phyloP scores from a whole-genome alignment of 2,797 vertebrate species.

The Acanthurus lineatus region DNA sequence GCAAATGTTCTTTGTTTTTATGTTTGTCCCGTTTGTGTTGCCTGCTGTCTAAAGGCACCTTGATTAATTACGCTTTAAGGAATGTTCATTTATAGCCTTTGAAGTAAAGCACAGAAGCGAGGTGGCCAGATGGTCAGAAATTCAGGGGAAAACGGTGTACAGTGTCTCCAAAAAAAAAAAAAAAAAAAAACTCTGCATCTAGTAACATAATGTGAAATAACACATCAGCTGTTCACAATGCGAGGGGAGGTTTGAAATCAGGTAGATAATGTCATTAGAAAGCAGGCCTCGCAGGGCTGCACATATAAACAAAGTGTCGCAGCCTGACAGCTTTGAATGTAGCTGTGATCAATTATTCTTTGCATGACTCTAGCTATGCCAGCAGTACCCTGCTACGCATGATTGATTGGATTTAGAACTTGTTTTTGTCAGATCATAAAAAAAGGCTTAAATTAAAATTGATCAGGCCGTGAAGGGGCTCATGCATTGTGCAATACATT shows the following conservation, averaged over 20 bases:
- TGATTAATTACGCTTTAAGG: constrained; percentile 45
- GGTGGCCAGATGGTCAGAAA: constrained; percentile 41
- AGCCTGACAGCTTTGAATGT: constrained; percentile 49
- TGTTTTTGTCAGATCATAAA: constrained; percentile 60
- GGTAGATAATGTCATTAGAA: constrained; percentile 53
- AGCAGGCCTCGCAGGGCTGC: constrained; percentile 36
- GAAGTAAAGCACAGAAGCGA: constrained; percentile 51
- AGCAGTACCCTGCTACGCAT: constrained; percentile 53
- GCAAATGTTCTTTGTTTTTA: constrained; percentile 46
- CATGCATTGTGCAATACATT: constrained; percentile 34
- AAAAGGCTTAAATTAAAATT: constrained; percentile 57
- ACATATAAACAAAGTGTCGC: constrained; percentile 40
- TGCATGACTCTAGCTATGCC: constrained; percentile 62
- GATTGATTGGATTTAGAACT: constrained; percentile 67
- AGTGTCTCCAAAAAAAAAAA: not conserved
- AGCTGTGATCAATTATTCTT: constrained; percentile 61
- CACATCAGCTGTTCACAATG: constrained; percentile 19
- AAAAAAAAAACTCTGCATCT: constrained; percentile 1
- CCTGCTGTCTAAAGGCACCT: constrained; percentile 48
- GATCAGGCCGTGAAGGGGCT: constrained; percentile 48
- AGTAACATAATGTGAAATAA: constrained; percentile 26
- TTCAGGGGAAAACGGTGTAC: constrained; percentile 19
- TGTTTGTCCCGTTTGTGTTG: constrained; percentile 45
- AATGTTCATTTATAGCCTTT: constrained; percentile 45
- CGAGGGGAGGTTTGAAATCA: constrained; percentile 47